Percentiles rank a stretch among this genome's conserved stretches.
phyloP scores from a whole-genome alignment of 2,888 invertebrate genomes.

The Muscina levida region DNA sequence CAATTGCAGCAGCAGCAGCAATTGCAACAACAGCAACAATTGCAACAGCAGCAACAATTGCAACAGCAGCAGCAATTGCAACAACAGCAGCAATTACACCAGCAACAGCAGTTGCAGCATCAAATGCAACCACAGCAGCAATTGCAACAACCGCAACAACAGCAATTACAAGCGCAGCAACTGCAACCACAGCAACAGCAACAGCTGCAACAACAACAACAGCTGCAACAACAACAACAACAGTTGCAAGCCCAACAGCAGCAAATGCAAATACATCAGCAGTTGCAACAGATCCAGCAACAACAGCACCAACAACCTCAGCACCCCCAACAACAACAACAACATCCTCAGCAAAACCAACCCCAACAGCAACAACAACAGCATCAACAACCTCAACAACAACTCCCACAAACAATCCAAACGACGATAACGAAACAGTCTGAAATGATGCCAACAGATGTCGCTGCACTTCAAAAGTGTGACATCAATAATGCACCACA shows the following conservation, averaged over 20 bases:
- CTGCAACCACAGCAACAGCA: too few species aligned
- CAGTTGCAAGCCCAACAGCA: slow-evolving; percentile 16
- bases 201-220: slow-evolving; percentile 35
- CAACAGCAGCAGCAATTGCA: slow-evolving; percentile 1
- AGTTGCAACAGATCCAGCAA: neutral
- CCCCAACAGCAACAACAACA: neutral
- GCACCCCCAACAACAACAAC: neutral
- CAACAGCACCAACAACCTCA: neutral
- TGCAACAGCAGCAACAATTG: slow-evolving; percentile 32
- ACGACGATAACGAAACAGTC: slow-evolving; percentile 1
- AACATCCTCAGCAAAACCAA: neutral
- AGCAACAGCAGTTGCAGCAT: neutral
- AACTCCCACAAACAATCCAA: slow-evolving; percentile 14
- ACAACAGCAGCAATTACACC: neutral
- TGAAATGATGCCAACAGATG: slow-evolving; percentile 28
- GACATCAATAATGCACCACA: neutral
- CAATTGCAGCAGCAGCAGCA: neutral
- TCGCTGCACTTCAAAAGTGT: slow-evolving; percentile 12
- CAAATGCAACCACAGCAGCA: slow-evolving; percentile 39
- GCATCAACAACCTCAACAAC: slow-evolving; percentile 11
- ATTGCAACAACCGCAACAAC: slow-evolving; percentile 29
- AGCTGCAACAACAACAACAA: slow-evolving; percentile 49
- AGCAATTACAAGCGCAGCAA: neutral
- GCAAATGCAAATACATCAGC: slow-evolving; percentile 16
- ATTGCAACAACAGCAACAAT: neutral